Evolutionary conservation across 2,888 invertebrate species (phyloP).

Genomic region (Therioaphis trifolii): DNA sequence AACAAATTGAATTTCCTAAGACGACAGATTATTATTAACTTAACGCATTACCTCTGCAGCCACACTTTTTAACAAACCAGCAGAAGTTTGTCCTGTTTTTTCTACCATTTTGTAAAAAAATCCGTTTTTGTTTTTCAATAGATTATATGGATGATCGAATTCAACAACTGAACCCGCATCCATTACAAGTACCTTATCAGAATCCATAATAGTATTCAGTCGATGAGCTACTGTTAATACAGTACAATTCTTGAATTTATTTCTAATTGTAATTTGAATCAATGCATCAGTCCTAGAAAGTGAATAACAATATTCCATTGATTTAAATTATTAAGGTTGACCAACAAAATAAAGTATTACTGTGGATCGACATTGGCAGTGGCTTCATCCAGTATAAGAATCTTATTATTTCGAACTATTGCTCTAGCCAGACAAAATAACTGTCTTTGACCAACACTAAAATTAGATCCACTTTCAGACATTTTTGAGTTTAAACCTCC

Average conservation of each 20-base stretch:
- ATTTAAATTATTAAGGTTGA: too few species aligned
- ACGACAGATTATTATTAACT: too few species aligned
- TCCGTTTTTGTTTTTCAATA: slow-evolving; percentile 75
- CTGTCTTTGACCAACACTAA: slow-evolving; percentile 91
- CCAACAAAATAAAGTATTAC: too few species aligned
- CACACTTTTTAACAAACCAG: slow-evolving; percentile 70
- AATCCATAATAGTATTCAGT: slow-evolving; percentile 92
- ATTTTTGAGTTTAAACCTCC: slow-evolving; percentile 78
- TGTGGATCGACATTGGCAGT: slow-evolving; percentile 93
- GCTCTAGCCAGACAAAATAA: slow-evolving; percentile 90
- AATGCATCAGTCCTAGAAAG: slow-evolving; percentile 79
- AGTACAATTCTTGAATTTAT: slow-evolving; percentile 84
- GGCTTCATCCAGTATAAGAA: slow-evolving; percentile 91
- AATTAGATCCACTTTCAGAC: slow-evolving; percentile 83
- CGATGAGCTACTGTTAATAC: slow-evolving; percentile 93
- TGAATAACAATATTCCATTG: neutral
- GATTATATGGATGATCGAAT: slow-evolving; percentile 77
- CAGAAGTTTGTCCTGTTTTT: slow-evolving; percentile 75
- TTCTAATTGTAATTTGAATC: slow-evolving; percentile 85
- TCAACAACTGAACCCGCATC: slow-evolving; percentile 82
- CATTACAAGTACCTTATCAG: slow-evolving; percentile 88
- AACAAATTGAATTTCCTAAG: too few species aligned
- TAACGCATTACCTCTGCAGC: slow-evolving; percentile 71
- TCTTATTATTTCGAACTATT: slow-evolving; percentile 83
- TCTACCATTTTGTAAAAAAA: slow-evolving; percentile 78